These are phyloP conservation scores for Athalia cordata DNA, from an alignment of 2,888 invertebrate species.

Conservation along the genomic window DNA sequence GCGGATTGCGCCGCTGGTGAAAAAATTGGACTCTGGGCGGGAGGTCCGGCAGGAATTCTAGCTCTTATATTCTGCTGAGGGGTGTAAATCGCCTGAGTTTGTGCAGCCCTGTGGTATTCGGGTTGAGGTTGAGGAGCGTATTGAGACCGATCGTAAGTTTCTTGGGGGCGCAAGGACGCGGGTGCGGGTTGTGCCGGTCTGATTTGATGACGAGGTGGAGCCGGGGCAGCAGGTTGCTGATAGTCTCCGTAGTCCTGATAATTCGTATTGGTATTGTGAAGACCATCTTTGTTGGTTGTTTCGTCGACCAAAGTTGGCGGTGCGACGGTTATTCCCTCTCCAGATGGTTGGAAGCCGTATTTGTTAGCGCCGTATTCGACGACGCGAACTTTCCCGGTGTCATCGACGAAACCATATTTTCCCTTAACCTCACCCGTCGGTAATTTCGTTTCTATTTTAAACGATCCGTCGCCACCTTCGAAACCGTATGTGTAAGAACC, in stretches of 20 bases:
- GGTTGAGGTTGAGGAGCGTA: constrained; percentile 63
- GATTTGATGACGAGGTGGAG: constrained; percentile 20
- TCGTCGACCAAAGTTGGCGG: constrained; percentile 74
- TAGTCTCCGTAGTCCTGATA: constrained; percentile 64
- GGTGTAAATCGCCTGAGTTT: constrained; percentile 67
- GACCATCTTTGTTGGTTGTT: constrained; percentile 67
- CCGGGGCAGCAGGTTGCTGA: constrained; percentile 53
- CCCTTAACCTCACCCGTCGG: constrained; percentile 90
- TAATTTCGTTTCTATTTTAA: constrained; percentile 92
- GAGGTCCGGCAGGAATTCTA: constrained; percentile 35
- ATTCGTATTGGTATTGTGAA: constrained; percentile 53
- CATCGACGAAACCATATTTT: constrained; percentile 93
- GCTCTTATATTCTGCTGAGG: constrained; percentile 52
- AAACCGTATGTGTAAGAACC: constrained; percentile 94
- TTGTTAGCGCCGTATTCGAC: constrained; percentile 93
- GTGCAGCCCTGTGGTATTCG: constrained; percentile 52
- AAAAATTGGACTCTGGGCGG: constrained; percentile 27
- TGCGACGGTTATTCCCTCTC: constrained; percentile 89
- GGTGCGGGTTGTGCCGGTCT: constrained; percentile 20
- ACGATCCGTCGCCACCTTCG: constrained; percentile 91
- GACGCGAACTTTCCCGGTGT: constrained; percentile 86
- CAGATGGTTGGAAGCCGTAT: constrained; percentile 90
- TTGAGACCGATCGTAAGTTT: constrained; percentile 47
- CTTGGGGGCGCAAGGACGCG: constrained; percentile 41
- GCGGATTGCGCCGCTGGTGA: constrained; percentile 54